phyloP scores from a whole-genome alignment of 1,140 invertebrate genomes.

The Bradynema listronoti region DNA sequence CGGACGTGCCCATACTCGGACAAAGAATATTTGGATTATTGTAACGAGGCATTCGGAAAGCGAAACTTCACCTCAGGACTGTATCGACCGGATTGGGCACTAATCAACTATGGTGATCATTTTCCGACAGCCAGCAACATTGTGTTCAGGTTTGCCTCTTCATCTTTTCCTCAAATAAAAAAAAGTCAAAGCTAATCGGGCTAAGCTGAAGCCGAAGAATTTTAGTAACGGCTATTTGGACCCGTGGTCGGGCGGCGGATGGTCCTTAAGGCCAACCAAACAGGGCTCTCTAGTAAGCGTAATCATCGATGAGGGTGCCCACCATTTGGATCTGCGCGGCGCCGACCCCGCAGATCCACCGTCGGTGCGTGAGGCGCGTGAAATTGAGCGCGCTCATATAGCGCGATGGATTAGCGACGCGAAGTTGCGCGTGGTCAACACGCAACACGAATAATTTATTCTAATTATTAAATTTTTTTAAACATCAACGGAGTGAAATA shows the following conservation, averaged over 20 bases:
- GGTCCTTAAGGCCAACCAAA: slow-evolving; percentile 28
- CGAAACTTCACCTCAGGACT: neutral
- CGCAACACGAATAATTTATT: too few species aligned
- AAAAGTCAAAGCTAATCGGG: neutral
- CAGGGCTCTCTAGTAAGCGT: slow-evolving; percentile 63
- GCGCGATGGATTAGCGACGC: slow-evolving; percentile 38
- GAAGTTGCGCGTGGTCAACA: too few species aligned
- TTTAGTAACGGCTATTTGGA: slow-evolving; percentile 79
- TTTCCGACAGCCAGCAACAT: slow-evolving; percentile 10
- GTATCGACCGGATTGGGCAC: slow-evolving; percentile 10
- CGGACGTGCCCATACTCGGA: slow-evolving; percentile 25
- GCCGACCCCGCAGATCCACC: slow-evolving; percentile 44
- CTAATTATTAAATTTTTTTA: too few species aligned
- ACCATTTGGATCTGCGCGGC: slow-evolving; percentile 52
- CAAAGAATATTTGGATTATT: slow-evolving; percentile 2
- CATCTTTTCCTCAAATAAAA: neutral
- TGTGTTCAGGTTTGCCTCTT: slow-evolving; percentile 12
- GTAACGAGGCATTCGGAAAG: neutral
- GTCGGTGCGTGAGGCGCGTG: slow-evolving; percentile 33
- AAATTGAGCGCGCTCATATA: slow-evolving; percentile 43
- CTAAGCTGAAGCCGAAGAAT: neutral
- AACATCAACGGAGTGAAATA: too few species aligned
- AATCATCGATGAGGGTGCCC: slow-evolving; percentile 70
- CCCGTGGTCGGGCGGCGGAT: slow-evolving; percentile 66
- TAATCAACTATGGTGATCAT: slow-evolving; percentile 7